These are phyloP conservation scores for Lasioglossum baleicum DNA, from an alignment of 1,140 invertebrate genomes.

Conservation along the genomic window DNA sequence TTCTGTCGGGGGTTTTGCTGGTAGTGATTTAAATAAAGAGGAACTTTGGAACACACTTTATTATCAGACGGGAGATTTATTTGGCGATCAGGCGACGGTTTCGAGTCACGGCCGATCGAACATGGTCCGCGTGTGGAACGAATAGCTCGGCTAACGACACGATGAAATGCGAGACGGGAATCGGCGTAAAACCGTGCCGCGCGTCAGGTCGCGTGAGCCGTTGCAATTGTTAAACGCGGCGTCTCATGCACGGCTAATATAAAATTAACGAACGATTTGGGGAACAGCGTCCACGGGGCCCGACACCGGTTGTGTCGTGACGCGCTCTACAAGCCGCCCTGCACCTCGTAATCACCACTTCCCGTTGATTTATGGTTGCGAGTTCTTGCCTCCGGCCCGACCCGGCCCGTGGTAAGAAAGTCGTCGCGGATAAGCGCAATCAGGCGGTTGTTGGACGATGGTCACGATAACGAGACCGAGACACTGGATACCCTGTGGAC, in stretches of 20 bases:
- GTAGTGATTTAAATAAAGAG: no score
- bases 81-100: no score
- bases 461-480: no score
- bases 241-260: conserved; percentile 42
- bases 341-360: conserved; percentile 50
- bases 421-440: conserved; percentile 25
- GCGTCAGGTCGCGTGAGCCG: conserved; percentile 13
- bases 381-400: background rate
- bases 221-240: conserved; percentile 21
- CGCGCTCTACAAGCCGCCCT: conserved; percentile 26
- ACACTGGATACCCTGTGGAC: no score
- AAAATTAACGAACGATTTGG: conserved; percentile 46
- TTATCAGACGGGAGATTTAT: no score
- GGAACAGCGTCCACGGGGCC: conserved; percentile 12
- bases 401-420: conserved; percentile 11
- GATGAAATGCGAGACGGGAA: conserved; percentile 25
- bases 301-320: conserved; percentile 42
- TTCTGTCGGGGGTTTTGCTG: no score
- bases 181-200: background rate
- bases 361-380: conserved; percentile 41
- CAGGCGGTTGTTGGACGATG: no score
- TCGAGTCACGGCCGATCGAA: background rate
- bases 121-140: background rate
- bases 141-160: conserved; percentile 10
- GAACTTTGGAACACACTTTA: no score